These are phyloP conservation scores for Prietella phreatophila DNA, from an alignment of 2,113 vertebrate genomes.

Conservation along the genomic window DNA sequence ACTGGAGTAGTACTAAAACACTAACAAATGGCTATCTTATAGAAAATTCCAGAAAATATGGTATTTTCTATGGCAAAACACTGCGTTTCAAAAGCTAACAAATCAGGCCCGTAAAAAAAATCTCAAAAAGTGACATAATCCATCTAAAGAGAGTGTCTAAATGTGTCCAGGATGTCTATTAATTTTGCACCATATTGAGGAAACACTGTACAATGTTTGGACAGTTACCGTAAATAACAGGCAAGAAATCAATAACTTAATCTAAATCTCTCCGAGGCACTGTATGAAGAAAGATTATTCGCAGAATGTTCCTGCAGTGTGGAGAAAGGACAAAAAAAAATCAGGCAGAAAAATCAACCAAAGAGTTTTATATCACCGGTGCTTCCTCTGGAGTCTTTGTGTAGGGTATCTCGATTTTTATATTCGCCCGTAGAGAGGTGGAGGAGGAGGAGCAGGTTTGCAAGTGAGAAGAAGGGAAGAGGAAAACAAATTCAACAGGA, in stretches of 20 bases:
- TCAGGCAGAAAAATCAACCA: background rate
- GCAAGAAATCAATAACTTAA: conserved; percentile 2
- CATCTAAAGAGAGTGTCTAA: background rate
- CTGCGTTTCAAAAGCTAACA: background rate
- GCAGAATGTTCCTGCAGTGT: conserved; percentile 4
- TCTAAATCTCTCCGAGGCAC: conserved; percentile 45
- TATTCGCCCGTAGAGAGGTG: background rate
- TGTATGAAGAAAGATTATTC: conserved; percentile 40
- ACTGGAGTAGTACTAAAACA: background rate
- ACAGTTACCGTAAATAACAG: conserved; percentile 8
- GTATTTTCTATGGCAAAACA: conserved; percentile 2
- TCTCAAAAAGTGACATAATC: background rate
- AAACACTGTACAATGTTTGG: conserved; percentile 17
- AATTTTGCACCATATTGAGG: conserved; percentile 24
- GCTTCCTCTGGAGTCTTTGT: conserved; percentile 9
- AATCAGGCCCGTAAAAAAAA: background rate
- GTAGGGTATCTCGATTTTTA: background rate
- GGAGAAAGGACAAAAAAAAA: conserved; percentile 12
- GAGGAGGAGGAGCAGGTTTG: conserved; percentile 17
- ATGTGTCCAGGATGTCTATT: background rate
- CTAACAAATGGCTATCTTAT: too few species aligned
- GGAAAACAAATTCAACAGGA: conserved; percentile 15
- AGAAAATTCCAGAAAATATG: conserved; percentile 22
- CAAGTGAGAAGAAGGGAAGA: conserved; percentile 14
- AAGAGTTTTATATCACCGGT: background rate